A percentile compares a stretch with the other conserved stretches of the same genome.
These are phyloP conservation scores for Eucidaris tribuloides DNA, from an alignment of 35 echinoderm and acorn worm species.

Conservation along the genomic window DNA sequence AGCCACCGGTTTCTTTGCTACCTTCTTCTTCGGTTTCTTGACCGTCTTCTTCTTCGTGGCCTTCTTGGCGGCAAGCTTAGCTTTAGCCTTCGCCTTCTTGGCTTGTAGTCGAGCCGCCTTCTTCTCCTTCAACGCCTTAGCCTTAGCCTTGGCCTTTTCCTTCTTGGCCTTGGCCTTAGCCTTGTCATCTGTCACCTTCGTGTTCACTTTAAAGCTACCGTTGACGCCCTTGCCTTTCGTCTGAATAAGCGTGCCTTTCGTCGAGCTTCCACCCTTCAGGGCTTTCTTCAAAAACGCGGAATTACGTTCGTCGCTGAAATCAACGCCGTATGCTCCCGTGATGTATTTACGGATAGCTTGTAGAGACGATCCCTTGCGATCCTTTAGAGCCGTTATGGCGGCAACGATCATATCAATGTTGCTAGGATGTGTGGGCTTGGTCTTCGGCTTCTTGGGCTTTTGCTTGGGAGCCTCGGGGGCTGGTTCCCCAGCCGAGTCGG, in stretches of 20 bases:
- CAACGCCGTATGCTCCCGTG: slow-evolving; percentile 36
- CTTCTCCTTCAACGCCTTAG: no score
- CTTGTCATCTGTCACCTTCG: neutral
- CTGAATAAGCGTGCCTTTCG: neutral
- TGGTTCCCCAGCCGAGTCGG: no score
- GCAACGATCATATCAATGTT: slow-evolving; percentile 24
- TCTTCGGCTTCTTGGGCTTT: neutral
- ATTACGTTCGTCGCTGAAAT: neutral
- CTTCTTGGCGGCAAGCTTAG: neutral
- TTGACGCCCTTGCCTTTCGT: slow-evolving; percentile 21
- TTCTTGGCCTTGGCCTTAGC: neutral
- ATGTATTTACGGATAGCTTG: slow-evolving; percentile 50
- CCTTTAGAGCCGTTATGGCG: slow-evolving; percentile 20
- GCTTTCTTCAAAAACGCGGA: slow-evolving; percentile 4
- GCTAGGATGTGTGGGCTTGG: slow-evolving; percentile 3
- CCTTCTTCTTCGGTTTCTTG: no score
- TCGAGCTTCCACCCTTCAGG: neutral
- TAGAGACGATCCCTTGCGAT: slow-evolving; percentile 24
- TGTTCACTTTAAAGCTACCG: slow-evolving; percentile 22
- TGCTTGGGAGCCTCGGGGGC: no score
- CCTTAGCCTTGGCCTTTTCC: neutral
- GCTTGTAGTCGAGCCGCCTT: no score
- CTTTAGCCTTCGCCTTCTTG: slow-evolving; percentile 3
- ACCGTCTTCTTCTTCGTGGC: no score
- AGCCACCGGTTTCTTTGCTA: neutral